Percentiles rank a stretch among this genome's conserved stretches.
Conservation (phyloP, 2,888 invertebrate species). For the Sicus ferrugineus region DNA sequence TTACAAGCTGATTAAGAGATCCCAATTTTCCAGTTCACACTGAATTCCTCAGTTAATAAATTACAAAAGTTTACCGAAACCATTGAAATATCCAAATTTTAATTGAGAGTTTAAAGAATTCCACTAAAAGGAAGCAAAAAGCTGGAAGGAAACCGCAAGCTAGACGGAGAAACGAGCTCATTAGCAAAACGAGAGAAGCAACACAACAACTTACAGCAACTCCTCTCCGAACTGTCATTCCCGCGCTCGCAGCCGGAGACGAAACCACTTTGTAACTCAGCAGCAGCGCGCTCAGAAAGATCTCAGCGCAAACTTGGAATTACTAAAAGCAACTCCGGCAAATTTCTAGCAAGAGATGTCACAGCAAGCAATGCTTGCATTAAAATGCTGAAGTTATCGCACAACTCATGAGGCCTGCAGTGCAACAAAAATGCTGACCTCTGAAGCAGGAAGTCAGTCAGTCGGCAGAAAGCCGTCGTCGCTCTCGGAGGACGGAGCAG, state of each 20-base stretch:
- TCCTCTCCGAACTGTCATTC: neutral
- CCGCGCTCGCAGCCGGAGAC: neutral
- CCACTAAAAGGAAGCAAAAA: too few relatives aligned
- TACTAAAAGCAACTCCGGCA: neutral
- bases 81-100: neutral
- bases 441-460: neutral
- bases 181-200: neutral
- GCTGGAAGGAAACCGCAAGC: neutral
- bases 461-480: too few relatives aligned
- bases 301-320: neutral
- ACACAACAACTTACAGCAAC: neutral
- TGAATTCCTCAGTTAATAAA: too few relatives aligned
- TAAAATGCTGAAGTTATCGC: neutral
- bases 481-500: neutral
- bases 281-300: neutral
- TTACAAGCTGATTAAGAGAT: neutral
- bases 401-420: neutral
- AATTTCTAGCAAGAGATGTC: too few relatives aligned
- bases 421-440: neutral
- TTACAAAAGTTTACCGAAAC: constrained; percentile 5
- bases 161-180: neutral
- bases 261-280: neutral
- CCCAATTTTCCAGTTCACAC: too few relatives aligned
- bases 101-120: neutral
- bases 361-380: neutral